phyloP scores from a whole-genome alignment of 2,113 vertebrate genomes.

The Leptobrachium ailaonicum region DNA sequence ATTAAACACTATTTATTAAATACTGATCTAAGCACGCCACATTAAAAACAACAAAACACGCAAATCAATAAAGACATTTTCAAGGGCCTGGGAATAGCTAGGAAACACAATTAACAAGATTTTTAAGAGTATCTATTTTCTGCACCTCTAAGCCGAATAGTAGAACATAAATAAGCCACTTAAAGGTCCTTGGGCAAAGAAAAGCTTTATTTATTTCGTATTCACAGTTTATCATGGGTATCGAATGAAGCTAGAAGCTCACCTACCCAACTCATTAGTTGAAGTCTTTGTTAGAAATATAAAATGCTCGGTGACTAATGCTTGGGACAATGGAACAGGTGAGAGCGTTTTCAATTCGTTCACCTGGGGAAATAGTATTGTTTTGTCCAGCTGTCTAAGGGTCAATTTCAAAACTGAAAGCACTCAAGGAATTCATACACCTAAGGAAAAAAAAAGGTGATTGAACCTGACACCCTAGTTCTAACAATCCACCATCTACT shows the following conservation, averaged over 20 bases:
- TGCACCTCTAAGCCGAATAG: conserved; percentile 49
- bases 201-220: conserved; percentile 72
- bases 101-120: conserved; percentile 8
- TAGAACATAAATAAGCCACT: conserved; percentile 76
- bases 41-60: not conserved
- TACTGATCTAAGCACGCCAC: not conserved
- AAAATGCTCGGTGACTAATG: conserved; percentile 49
- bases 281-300: conserved; percentile 43
- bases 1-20: not conserved
- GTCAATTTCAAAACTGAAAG: conserved; percentile 50
- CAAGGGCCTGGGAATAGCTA: conserved; percentile 6
- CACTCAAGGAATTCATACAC: conserved; percentile 45
- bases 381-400: conserved; percentile 48
- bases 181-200: conserved; percentile 64
- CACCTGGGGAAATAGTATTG: conserved; percentile 50
- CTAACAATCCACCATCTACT: conserved; percentile 47
- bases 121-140: conserved; percentile 44
- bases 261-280: conserved; percentile 49
- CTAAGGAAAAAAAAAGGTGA: conserved; percentile 30
- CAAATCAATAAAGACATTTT: not conserved
- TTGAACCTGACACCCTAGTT: conserved; percentile 39
- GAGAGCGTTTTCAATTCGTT: conserved; percentile 48
- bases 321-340: conserved; percentile 45
- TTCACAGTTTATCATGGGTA: conserved; percentile 67
- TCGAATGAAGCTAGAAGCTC: conserved; percentile 59